These are phyloP conservation scores for Triplophysa bombifrons DNA, from an alignment of 2,797 vertebrate genomes.

Conservation along the genomic window DNA sequence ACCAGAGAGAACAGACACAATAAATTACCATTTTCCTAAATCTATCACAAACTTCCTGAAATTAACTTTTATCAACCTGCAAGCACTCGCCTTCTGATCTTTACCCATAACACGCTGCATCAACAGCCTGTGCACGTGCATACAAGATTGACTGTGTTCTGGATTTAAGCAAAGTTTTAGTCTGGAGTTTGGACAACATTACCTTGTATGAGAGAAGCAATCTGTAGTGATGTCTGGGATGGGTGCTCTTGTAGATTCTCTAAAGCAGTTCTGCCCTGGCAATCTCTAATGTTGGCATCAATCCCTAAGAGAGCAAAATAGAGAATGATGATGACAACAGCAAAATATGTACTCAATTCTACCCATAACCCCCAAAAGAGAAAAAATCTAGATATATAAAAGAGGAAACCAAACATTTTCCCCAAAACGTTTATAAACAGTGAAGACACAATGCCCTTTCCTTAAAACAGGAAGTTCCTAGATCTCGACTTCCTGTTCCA, in stretches of 20 bases:
- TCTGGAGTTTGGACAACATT: slow-evolving; percentile 18
- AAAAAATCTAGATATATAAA: neutral
- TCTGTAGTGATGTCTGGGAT: slow-evolving; percentile 93
- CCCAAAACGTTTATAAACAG: neutral
- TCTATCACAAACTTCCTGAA: slow-evolving; percentile 60
- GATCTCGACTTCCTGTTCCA: slow-evolving; percentile 47
- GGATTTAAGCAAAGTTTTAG: neutral
- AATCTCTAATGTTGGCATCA: slow-evolving; percentile 89
- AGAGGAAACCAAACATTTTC: neutral
- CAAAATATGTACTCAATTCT: neutral
- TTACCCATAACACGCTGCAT: slow-evolving; percentile 24
- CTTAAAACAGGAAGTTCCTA: slow-evolving; percentile 60
- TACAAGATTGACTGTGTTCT: neutral
- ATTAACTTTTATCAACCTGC: slow-evolving; percentile 53
- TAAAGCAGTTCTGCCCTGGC: slow-evolving; percentile 88
- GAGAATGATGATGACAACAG: neutral
- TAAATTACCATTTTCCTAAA: slow-evolving; percentile 54
- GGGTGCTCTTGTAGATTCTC: slow-evolving; percentile 94
- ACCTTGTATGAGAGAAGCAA: slow-evolving; percentile 74
- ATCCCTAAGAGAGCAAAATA: slow-evolving; percentile 79
- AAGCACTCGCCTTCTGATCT: slow-evolving; percentile 38
- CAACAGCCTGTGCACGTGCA: slow-evolving; percentile 17
- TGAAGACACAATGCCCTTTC: slow-evolving; percentile 25
- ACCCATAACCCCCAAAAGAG: too few species aligned
- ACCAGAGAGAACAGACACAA: slow-evolving; percentile 8